Base-by-base conservation (phyloP, 2,797 vertebrate genomes). In the Tragelaphus oryx region DNA sequence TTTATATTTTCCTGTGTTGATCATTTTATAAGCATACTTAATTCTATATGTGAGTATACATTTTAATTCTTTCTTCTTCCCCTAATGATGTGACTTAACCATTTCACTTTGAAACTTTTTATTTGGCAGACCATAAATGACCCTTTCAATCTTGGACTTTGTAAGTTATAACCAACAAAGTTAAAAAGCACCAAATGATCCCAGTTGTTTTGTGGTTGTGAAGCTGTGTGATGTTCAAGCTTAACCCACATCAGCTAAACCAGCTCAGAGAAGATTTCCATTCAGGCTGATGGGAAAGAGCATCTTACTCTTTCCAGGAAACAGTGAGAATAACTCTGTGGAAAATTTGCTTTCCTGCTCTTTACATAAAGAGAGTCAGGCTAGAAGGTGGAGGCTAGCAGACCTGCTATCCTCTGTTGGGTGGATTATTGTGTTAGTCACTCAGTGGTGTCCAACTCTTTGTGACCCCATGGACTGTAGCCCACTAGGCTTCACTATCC, bases 121-220 rank as follows among this genome's bases (percentile, higher is more conserved):
- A 41, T 83, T 80, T 92, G 85, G 24, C 81, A n/a, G 76, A 62
- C 83, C 37, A 24, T 46, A 94, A 81, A 80, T 59, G 48, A 85
- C 48, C 37, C 87, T 86, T 93, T 91, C 76, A 92, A 84, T 80
- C 68, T 86, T 94, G 75, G 44, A 87, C 88, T 92, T 81, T 33
- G 54, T 81, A 44, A n/a, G 71, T 52, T 83, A 33, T 62, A 50
- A 55, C 79, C 57, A 75, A 68, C 6, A 17, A 80, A 92, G 82
- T 96, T 81, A 93, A 96, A 83, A 88, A 88, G 17, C 28, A 46
- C 20, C 50, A 12, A 18, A 22, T 5, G 3, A 26, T 41, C 37
- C 85, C 17, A 11, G 9, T 60, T 84, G 54, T 52, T 7, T 24
- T 71, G n/a, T 50, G 33, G 17, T 54, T 37, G 18, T 91, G 65